phyloP scores from a whole-genome alignment of 1,140 invertebrate species.

The Lepidostoma basale region DNA sequence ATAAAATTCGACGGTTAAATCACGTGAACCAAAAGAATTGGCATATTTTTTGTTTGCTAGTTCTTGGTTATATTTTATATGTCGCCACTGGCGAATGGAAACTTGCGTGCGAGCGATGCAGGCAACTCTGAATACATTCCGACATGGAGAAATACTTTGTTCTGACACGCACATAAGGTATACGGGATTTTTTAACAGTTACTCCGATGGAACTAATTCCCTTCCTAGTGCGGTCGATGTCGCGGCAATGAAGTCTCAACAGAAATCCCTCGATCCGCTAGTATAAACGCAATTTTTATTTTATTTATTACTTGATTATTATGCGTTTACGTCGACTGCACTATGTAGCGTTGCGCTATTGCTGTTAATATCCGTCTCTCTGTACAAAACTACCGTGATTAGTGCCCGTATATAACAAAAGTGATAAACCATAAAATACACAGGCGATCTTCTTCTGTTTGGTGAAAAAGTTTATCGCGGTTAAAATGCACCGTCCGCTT shows the following conservation, averaged over 20 bases:
- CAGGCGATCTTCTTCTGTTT: background rate
- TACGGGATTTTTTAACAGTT: slow-evolving; percentile 25
- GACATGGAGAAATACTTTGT: slow-evolving; percentile 1
- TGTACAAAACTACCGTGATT: slow-evolving; percentile 10
- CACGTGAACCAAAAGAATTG: too few relatives aligned
- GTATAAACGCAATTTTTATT: too few relatives aligned
- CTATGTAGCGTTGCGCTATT: too few relatives aligned
- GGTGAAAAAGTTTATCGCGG: background rate
- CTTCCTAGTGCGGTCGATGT: background rate
- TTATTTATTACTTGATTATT: too few relatives aligned
- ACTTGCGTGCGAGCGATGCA: slow-evolving; percentile 10
- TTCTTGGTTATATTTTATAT: too few relatives aligned
- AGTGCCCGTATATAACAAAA: background rate
- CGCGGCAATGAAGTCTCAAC: too few relatives aligned
- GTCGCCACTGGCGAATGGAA: too few relatives aligned
- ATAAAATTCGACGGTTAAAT: too few relatives aligned
- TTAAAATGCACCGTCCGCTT: background rate
- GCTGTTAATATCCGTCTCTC: too few relatives aligned
- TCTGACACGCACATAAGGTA: slow-evolving; percentile 11
- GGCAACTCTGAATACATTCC: slow-evolving; percentile 10
- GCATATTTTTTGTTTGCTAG: too few relatives aligned
- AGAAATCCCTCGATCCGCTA: too few relatives aligned
- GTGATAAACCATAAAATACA: background rate
- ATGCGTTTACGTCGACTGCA: too few relatives aligned
- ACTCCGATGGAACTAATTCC: slow-evolving; percentile 13